These are phyloP conservation scores for Chunga burmeisteri DNA, from an alignment of 2,113 vertebrate genomes.

Conservation along the genomic window DNA sequence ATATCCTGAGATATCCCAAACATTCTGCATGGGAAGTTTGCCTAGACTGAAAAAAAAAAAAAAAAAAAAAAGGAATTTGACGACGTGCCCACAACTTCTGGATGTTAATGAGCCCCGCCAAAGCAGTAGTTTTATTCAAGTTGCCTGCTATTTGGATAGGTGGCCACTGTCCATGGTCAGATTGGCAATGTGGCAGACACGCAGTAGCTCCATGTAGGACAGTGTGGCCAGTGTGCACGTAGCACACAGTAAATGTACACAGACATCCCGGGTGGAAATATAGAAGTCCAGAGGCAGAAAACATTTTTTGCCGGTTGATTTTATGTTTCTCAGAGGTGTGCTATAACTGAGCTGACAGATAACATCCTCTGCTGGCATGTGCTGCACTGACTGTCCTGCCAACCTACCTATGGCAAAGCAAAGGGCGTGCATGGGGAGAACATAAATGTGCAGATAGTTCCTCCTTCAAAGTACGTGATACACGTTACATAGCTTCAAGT, in stretches of 20 bases:
- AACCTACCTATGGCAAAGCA: neutral
- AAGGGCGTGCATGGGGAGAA: neutral
- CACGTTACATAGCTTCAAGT: neutral
- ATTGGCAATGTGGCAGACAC: neutral
- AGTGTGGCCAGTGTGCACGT: rapidly evolving
- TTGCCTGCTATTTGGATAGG: neutral
- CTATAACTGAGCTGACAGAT: neutral
- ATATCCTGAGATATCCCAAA: neutral
- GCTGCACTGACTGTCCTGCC: neutral
- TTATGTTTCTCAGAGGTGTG: neutral
- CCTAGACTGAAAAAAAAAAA: neutral
- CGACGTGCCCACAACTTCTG: neutral
- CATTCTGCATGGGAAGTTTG: neutral
- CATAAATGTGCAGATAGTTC: neutral
- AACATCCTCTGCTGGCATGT: neutral
- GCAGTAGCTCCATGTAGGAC: neutral
- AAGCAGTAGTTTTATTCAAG: neutral
- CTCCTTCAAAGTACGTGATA: neutral
- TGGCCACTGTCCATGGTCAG: neutral
- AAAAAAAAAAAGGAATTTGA: neutral
- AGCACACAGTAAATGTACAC: too few species aligned
- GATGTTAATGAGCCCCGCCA: neutral
- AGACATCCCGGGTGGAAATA: neutral
- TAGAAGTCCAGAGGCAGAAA: neutral
- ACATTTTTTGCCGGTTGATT: neutral